phyloP scores from a whole-genome alignment of 2,797 vertebrate genomes.

The Myoxocephalus aenaeus region DNA sequence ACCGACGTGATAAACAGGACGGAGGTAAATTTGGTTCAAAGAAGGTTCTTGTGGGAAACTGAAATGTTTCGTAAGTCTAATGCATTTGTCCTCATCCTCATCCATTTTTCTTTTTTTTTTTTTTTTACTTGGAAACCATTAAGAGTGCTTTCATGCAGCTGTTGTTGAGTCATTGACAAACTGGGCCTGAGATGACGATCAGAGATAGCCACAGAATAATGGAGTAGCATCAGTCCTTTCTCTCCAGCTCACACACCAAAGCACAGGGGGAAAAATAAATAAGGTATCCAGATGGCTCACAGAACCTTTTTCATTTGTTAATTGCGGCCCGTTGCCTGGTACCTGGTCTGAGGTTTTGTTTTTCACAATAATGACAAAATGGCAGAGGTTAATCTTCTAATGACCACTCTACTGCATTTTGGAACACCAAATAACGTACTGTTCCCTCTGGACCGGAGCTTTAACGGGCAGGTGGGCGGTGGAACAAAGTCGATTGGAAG shows the following conservation, averaged over 20 bases:
- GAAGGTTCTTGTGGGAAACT: neutral
- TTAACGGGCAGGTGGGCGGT: slow-evolving; percentile 41
- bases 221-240: slow-evolving; percentile 25
- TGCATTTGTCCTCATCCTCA: slow-evolving; percentile 8
- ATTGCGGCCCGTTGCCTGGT: slow-evolving; percentile 59
- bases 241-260: slow-evolving; percentile 18
- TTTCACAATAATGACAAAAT: slow-evolving; percentile 47
- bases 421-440: slow-evolving; percentile 38
- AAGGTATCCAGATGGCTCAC: slow-evolving; percentile 77
- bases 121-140: slow-evolving; percentile 9
- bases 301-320: slow-evolving; percentile 66
- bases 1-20: neutral
- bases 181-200: slow-evolving; percentile 31
- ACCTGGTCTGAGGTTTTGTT: slow-evolving; percentile 41
- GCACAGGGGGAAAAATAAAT: slow-evolving; percentile 38
- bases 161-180: slow-evolving; percentile 40
- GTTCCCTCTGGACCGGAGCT: slow-evolving; percentile 17
- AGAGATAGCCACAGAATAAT: slow-evolving; percentile 46
- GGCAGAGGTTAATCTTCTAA: slow-evolving; percentile 70
- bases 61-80: neutral
- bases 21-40: too few relatives aligned
- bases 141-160: slow-evolving; percentile 25
- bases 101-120: neutral
- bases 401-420: slow-evolving; percentile 57
- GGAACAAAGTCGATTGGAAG: slow-evolving; percentile 36